phyloP scores from a whole-genome alignment of 2,113 vertebrate genomes.

The Crotalus viridis region DNA sequence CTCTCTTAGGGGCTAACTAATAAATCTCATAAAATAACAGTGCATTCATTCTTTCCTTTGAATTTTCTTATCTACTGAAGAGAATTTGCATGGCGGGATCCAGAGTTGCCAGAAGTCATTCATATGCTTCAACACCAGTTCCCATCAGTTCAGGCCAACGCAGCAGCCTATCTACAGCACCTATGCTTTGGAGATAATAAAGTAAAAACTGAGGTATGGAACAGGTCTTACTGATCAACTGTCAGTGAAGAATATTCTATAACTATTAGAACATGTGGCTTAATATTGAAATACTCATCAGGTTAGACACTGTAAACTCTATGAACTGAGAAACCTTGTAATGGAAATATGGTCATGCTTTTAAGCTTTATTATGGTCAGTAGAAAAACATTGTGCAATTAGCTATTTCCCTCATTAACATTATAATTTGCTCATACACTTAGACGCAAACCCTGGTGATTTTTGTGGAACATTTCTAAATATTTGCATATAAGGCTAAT shows the following conservation, averaged over 20 bases:
- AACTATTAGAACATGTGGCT: background rate
- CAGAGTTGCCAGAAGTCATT: conserved; percentile 92
- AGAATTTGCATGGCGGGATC: conserved; percentile 97
- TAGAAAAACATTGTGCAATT: background rate
- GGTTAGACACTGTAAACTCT: background rate
- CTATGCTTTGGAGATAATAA: conserved; percentile 94
- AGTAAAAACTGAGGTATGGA: conserved; percentile 85
- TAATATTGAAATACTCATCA: background rate
- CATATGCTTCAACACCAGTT: conserved; percentile 99
- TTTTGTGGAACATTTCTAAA: background rate
- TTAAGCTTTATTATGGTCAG: background rate
- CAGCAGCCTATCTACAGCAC: conserved; percentile 95
- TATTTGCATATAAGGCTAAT: background rate
- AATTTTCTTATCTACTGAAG: conserved; percentile 61
- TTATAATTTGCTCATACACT: background rate
- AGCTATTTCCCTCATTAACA: background rate
- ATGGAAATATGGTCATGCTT: background rate
- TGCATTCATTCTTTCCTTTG: conserved; percentile 13
- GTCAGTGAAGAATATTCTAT: background rate
- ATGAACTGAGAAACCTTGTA: background rate
- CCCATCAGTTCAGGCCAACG: conserved; percentile 93
- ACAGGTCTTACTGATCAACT: background rate
- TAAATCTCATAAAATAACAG: background rate
- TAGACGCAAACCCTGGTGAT: background rate
- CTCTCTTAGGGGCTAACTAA: background rate